These are phyloP conservation scores for Ormyrus thymus DNA, from an alignment of 2,888 invertebrate species.

Conservation along the genomic window DNA sequence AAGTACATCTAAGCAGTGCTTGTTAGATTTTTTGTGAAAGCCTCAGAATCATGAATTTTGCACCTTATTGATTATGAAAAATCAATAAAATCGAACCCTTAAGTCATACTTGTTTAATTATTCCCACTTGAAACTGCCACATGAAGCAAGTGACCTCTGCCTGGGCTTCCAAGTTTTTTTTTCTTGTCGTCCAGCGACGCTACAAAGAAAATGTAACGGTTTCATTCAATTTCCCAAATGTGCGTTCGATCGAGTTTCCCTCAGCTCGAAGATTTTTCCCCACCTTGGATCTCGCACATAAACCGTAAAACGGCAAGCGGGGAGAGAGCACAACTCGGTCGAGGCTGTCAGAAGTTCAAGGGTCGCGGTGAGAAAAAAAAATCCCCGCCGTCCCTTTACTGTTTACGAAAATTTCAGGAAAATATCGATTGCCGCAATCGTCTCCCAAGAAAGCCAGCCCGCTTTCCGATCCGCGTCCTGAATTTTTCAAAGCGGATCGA, in stretches of 20 bases:
- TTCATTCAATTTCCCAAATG: background rate
- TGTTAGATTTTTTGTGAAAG: background rate
- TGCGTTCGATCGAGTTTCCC: background rate
- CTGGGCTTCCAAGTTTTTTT: no score
- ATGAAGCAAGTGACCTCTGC: no score
- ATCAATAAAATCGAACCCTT: constrained; percentile 24
- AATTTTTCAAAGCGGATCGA: no score
- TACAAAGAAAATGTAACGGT: no score
- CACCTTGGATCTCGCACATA: background rate
- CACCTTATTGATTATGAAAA: constrained; percentile 46
- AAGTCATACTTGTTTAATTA: constrained; percentile 27
- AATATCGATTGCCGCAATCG: no score
- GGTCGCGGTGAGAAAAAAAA: constrained; percentile 34
- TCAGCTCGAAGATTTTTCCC: background rate
- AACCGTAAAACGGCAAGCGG: constrained; percentile 21
- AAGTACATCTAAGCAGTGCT: background rate
- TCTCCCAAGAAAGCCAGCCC: no score
- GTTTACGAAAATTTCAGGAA: no score
- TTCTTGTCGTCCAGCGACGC: no score
- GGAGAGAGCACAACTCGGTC: constrained; percentile 12
- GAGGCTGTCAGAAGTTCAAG: constrained; percentile 46
- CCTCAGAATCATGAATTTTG: constrained; percentile 25
- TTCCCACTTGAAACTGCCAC: background rate
- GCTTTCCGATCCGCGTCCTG: no score
- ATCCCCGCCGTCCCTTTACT: no score